These are phyloP conservation scores for Psilopogon haemacephalus DNA, from an alignment of 2,113 vertebrate species.

Conservation along the genomic window DNA sequence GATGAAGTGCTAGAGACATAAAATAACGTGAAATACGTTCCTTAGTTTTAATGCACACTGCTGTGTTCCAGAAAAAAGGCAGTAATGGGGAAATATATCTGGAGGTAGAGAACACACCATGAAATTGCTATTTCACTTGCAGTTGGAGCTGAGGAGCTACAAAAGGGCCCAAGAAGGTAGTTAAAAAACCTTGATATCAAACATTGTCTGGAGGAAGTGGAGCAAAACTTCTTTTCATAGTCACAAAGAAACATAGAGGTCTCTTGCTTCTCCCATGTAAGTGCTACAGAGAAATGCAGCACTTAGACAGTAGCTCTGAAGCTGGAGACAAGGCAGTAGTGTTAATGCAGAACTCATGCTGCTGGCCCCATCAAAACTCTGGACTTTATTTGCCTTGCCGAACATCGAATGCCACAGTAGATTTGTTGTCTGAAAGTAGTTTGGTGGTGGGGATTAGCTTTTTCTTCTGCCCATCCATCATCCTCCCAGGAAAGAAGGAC, in stretches of 20 bases:
- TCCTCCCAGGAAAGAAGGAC: neutral
- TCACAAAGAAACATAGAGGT: neutral
- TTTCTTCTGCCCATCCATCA: neutral
- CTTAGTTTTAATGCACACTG: conserved; percentile 13
- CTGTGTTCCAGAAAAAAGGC: neutral
- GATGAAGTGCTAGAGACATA: neutral
- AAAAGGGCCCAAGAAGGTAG: neutral
- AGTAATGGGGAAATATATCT: neutral
- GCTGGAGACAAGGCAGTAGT: neutral
- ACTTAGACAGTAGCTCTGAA: neutral
- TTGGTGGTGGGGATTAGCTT: neutral
- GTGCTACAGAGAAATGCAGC: neutral
- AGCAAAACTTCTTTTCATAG: neutral
- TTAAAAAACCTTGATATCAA: neutral
- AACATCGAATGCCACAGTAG: neutral
- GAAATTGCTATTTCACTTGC: neutral
- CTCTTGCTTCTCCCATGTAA: neutral
- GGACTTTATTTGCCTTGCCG: neutral
- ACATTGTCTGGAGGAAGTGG: neutral
- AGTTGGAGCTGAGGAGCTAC: neutral
- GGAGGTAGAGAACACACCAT: neutral
- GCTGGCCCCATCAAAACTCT: neutral
- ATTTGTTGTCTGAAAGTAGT: neutral
- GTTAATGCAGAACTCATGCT: neutral
- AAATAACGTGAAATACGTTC: conserved; percentile 14